Percentiles rank a stretch among this genome's conserved stretches.
Conservation (phyloP, 2,113 vertebrate species). For the Cyrtonyx montezumae region DNA sequence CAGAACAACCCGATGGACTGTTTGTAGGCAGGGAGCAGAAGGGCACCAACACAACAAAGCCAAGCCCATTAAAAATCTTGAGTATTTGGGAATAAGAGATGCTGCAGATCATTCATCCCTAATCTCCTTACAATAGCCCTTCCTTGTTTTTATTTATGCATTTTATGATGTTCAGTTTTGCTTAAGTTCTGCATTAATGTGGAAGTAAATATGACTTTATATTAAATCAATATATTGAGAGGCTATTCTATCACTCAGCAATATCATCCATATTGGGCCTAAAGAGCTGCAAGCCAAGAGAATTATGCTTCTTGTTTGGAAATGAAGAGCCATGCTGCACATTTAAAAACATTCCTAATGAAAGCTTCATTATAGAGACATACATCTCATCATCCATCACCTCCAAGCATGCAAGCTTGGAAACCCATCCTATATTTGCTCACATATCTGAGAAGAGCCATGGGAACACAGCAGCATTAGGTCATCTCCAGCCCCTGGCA, state of each 20-base stretch:
- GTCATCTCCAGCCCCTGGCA: conserved; percentile 6
- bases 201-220: neutral
- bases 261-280: neutral
- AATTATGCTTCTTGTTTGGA: conserved; percentile 35
- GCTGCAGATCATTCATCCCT: neutral
- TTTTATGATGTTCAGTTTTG: neutral
- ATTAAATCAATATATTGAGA: conserved; percentile 16
- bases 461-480: conserved; percentile 39
- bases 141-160: conserved; percentile 7
- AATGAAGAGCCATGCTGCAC: conserved; percentile 47
- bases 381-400: conserved; percentile 69
- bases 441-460: neutral
- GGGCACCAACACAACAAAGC: neutral
- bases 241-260: conserved; percentile 22
- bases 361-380: conserved; percentile 69
- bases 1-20: neutral
- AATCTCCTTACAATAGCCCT: neutral
- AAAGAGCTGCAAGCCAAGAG: conserved; percentile 1
- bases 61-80: neutral
- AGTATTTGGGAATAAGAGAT: neutral
- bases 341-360: conserved; percentile 42
- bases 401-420: conserved; percentile 44
- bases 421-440: conserved; percentile 38
- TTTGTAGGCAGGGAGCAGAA: neutral
- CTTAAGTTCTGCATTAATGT: neutral